Conservation (phyloP, 2,113 vertebrate species). For the Chunga burmeisteri region DNA sequence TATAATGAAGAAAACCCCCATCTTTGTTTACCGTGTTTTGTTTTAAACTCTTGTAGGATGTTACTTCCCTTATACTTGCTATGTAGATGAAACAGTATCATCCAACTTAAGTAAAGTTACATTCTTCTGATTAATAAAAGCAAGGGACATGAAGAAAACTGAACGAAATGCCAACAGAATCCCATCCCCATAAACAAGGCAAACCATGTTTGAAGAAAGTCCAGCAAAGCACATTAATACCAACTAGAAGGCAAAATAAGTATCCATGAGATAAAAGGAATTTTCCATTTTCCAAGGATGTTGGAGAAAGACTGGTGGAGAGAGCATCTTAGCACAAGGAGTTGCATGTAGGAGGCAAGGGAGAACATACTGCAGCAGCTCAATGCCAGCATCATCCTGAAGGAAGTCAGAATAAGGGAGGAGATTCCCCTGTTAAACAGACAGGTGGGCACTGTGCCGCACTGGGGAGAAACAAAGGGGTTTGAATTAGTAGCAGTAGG, state of each 20-base stretch:
- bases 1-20: neutral
- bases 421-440: neutral
- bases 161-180: neutral
- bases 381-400: neutral
- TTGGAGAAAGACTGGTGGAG: neutral
- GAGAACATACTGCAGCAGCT: neutral
- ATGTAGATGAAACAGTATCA: neutral
- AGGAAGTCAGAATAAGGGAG: conserved; percentile 13
- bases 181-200: neutral
- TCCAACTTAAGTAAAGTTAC: neutral
- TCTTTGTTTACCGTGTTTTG: neutral
- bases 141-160: neutral
- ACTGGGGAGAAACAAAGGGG: neutral
- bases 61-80: neutral
- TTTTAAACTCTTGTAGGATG: neutral
- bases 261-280: conserved; percentile 13
- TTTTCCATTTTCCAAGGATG: neutral
- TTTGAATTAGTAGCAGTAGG: neutral
- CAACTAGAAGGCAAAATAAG: conserved; percentile 13
- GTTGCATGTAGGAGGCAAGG: conserved; percentile 2
- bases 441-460: neutral
- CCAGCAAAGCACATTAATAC: neutral
- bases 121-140: neutral
- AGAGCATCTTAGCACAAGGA: conserved; percentile 8
- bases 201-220: neutral